Evolutionary conservation across 2,888 invertebrate species (phyloP), one percentile per base, ranked within the genome.

Genomic region (Dryococelus australis): DNA sequence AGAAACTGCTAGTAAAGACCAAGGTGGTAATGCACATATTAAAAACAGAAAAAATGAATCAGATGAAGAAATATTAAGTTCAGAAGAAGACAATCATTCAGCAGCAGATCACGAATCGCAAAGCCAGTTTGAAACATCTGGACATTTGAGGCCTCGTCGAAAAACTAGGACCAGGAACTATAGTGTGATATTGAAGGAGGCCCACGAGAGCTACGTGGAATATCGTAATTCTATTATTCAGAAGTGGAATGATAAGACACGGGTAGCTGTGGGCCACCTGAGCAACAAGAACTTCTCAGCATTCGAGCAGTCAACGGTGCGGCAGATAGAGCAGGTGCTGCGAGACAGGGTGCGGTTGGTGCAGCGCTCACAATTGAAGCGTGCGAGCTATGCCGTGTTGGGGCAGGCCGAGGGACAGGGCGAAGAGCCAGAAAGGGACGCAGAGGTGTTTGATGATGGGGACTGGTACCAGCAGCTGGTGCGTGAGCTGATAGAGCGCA

Each of bases 401-500:
- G 86, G 86, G n/a, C 35, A 88, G 85, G 35, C 9, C 28, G 87
- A 88, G 65, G 87, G 87, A 47, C 89, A 90, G 79, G 91, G 91
- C 80, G 90, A 88, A 12, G 91, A 93, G 88, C 94, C 95, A 90
- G 95, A 96, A 90, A 95, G 95, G 89, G 96, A 97, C 91, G 91
- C 94, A 0, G 97, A 99, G 93, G 97, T 99, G 90, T 99, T 98
- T 93, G 99, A 99, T 92, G 99, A 99, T 91, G 97, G 97, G 90
- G 99, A 99, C 92, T 99, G 99, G 92, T 99, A 99, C 92, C 98
- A 99, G 92, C 97, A 98, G 91, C 93, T 99, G 87, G 93, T 99
- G 83, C 94, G 98, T 89, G 98, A 99, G 92, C 93, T 99, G 79
- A 98, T 99, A 89, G 98, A 99, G 92, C 96, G 96, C 89, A 98